Percentiles rank a stretch among this genome's conserved stretches.
These are phyloP conservation scores for Cerceris ruficornis DNA, from an alignment of 2,888 invertebrate species.

Conservation along the genomic window DNA sequence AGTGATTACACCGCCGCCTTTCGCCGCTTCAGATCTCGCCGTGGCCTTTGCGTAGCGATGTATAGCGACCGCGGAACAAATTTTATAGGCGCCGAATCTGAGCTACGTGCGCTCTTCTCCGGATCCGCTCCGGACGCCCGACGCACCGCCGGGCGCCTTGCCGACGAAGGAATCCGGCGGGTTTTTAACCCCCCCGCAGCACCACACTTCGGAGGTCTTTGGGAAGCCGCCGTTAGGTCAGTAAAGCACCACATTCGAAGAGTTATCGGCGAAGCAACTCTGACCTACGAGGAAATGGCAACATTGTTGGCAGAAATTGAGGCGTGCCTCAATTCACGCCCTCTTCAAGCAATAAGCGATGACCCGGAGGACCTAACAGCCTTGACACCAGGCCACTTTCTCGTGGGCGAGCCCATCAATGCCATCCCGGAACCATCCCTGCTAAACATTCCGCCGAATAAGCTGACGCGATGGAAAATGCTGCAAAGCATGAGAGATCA, in stretches of 20 bases:
- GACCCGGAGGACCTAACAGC: neutral
- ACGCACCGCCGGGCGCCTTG: neutral
- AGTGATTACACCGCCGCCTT: conserved; percentile 30
- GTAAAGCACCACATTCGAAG: conserved; percentile 1
- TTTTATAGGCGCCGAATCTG: conserved; percentile 12
- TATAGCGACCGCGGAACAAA: conserved; percentile 42
- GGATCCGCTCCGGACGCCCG: neutral
- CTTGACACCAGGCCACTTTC: neutral
- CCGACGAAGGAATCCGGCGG: neutral
- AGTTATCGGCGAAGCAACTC: neutral
- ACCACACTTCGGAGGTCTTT: conserved; percentile 7
- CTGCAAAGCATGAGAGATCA: too few relatives aligned
- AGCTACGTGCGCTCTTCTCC: neutral
- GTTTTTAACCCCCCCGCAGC: neutral
- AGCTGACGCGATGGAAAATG: too few relatives aligned
- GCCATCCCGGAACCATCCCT: too few relatives aligned
- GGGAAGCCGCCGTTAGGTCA: neutral
- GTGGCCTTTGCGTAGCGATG: conserved; percentile 25
- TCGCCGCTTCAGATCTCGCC: conserved; percentile 27
- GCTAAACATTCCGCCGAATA: too few relatives aligned
- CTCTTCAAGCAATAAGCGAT: neutral
- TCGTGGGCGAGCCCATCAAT: too few relatives aligned
- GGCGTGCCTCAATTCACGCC: conserved; percentile 12
- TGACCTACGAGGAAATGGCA: neutral
- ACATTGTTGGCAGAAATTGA: neutral